Base-by-base conservation (phyloP, 2,888 invertebrate genomes). In the Lottia gigantea region DNA sequence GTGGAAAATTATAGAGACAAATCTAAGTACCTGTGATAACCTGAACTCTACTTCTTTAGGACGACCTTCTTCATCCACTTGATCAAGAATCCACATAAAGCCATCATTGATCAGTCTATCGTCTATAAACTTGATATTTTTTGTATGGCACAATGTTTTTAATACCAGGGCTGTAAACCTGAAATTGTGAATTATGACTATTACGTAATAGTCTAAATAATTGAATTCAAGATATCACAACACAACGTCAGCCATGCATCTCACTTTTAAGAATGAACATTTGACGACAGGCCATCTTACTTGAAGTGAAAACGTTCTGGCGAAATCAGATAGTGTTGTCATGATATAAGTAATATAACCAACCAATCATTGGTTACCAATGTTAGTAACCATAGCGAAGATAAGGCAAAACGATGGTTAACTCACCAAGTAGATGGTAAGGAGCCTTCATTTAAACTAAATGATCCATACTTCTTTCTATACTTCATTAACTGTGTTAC, bases 131-230 rank as follows among this genome's bases (percentile, higher is more conserved):
- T 71, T 66, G 26, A 76, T 16, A 4, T 55, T 14, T 14, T 64
- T 49, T 0, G 74, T 71, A 19, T 69, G 61, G 40, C 77, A 77
- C 62, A 77, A 26, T 15, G 76, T 76, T 68, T 76, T 76, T 64
- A 76, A 23, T 8, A 70, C 77, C 45, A 72, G 47, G 0, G 77
- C 70, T 19, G 77, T 77, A 66, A 77, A 64, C 77, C 77, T 77
- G 62, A 15, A 62, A n/a, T n/a, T 31, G 14, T 23, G 0, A 6
- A 46, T 8, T 12, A 47, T 14, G 19, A 31, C 11, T 4, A 40
- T 65, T n/a, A n/a, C n/a, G 46, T 40, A 40, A 6, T 40, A 1
- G 7, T 40, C 40, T 40, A 40, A 8, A 40, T 40, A 40, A 40
- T 40, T 40, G 40, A 6, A 6, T 11, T 40, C 8, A 2, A 31